Conservation (phyloP, 2,888 invertebrate genomes). For the Diachrysia chrysitis region DNA sequence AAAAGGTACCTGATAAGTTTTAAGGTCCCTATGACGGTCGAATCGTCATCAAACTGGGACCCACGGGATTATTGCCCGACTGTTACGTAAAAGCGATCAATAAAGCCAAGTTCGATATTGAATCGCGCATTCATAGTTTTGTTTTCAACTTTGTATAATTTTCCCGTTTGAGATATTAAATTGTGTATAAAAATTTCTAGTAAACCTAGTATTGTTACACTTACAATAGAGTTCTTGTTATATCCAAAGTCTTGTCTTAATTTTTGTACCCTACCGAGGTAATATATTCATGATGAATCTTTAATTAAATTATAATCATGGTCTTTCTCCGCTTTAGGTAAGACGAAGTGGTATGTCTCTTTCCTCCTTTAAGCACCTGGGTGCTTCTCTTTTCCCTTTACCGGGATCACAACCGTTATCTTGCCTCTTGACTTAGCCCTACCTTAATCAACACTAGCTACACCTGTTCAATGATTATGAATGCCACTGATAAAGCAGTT, state of each 20-base stretch:
- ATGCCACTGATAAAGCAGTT: not conserved
- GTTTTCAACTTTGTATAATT: not conserved
- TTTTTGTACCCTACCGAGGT: too few species aligned
- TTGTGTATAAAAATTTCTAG: not conserved
- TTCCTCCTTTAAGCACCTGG: too few species aligned
- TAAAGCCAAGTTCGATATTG: not conserved
- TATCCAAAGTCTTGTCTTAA: too few species aligned
- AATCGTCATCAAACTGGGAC: constrained; percentile 2
- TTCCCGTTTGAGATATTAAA: not conserved
- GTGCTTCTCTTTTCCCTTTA: too few species aligned
- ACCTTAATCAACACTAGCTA: not conserved
- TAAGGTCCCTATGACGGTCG: not conserved
- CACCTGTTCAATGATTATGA: not conserved
- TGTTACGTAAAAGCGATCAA: constrained; percentile 1
- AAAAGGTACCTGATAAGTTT: constrained; percentile 15
- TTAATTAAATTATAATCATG: too few species aligned
- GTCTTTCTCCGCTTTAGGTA: too few species aligned
- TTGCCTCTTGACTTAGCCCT: not conserved
- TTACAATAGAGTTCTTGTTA: not conserved
- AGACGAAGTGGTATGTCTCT: too few species aligned
- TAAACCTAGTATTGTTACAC: not conserved
- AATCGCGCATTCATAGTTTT: not conserved
- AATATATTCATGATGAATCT: too few species aligned
- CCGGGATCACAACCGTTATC: too few species aligned
- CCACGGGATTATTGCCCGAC: not conserved